Evolutionary conservation across 2,797 vertebrate species (phyloP), one percentile per base, ranked within the genome.

Genomic region (Distichodus sexfasciatus): DNA sequence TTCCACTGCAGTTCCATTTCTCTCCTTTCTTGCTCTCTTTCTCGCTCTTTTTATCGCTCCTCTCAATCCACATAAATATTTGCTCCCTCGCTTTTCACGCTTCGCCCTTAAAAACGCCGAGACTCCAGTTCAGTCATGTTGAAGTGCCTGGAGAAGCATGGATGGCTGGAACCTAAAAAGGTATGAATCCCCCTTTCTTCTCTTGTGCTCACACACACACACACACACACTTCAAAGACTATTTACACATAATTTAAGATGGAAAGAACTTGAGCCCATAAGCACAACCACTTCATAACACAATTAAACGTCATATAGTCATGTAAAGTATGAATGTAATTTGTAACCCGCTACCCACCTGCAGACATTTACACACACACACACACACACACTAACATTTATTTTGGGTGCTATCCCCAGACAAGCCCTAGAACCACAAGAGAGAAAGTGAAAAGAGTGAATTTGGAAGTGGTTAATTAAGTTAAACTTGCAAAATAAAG

Each of bases 51-150:
- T 12, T 9, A 23, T 5, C 10, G 4, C 26, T 6, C 26, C 44
- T 26, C 47, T 40, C 15, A 4, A 19, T 8, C 6, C 43, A 19
- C 43, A 15, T 4, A n/a, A n/a, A n/a, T 4, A 1, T 10, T 15
- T 38, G 24, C 12, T n/a, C 17, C 28, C 2, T 44, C 28, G 10
- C 17, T 66, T 44, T 71, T 60, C 54, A 38, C 61, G 43, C 57
- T 44, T 71, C 29, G 11, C 29, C n/a, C n/a, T n/a, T 60, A 61
- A 44, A 35, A 23, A 36, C 47, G 26, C 21, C 48, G 15, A 47
- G 26, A 57, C 55, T 80, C 63, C 40, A 70, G 66, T 64, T 46
- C 21, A 24, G 57, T 75, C 68, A 65, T 77, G 73, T 75, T 67
- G 40, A 21, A 28, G 46, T 51, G 24, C 17, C 57, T 36, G 11